phyloP scores from a whole-genome alignment of 2,797 vertebrate genomes.

The Acipenser ruthenus region DNA sequence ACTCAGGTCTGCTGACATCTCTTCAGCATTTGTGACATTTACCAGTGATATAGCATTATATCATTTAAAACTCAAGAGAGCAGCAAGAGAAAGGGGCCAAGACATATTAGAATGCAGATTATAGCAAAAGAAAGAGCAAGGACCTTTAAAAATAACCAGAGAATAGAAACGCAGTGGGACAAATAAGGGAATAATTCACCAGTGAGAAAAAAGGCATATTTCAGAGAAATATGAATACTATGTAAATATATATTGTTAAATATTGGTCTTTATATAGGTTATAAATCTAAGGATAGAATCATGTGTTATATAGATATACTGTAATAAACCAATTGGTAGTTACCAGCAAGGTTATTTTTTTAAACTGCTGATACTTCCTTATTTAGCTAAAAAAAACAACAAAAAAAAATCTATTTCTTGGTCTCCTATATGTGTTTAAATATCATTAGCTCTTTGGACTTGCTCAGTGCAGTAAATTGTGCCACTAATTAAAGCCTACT shows the following conservation, averaged over 20 bases:
- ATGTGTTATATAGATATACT: no score
- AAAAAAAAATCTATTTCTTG: neutral
- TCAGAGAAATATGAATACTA: no score
- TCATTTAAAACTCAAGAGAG: slow-evolving; percentile 37
- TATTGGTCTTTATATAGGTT: no score
- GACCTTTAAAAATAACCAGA: slow-evolving; percentile 7
- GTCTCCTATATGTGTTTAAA: slow-evolving; percentile 18
- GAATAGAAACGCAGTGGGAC: slow-evolving; percentile 16
- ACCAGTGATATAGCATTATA: slow-evolving; percentile 36
- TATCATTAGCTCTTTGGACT: slow-evolving; percentile 57
- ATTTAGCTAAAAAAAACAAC: neutral
- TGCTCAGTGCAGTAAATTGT: slow-evolving; percentile 49
- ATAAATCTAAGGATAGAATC: no score
- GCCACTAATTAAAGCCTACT: slow-evolving; percentile 59
- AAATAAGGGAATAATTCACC: neutral
- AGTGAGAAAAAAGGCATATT: neutral
- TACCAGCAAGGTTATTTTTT: no score
- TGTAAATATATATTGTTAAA: no score
- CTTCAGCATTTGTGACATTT: slow-evolving; percentile 41
- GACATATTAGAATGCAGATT: slow-evolving; percentile 34
- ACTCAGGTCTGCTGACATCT: slow-evolving; percentile 38
- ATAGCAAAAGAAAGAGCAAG: slow-evolving; percentile 27
- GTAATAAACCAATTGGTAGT: no score
- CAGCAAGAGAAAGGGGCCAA: slow-evolving; percentile 33
- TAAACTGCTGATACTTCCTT: no score